Conservation (phyloP, 2,888 invertebrate genomes). For the Gymnocheta viridis region DNA sequence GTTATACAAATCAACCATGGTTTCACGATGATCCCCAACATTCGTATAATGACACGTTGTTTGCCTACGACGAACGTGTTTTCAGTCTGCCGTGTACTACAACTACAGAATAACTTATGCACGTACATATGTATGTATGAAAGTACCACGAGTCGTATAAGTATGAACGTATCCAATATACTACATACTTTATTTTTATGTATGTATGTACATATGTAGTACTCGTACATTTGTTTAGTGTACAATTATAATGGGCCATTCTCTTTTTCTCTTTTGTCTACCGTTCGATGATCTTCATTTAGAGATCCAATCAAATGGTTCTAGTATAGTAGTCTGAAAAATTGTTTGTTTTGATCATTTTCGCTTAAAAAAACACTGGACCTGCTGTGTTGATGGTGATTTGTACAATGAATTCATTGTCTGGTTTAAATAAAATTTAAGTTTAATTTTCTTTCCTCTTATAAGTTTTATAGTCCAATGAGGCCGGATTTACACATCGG, state of each 20-base stretch:
- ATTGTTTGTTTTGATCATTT: not conserved
- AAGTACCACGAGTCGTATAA: conserved; percentile 6
- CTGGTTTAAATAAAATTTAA: conserved; percentile 24
- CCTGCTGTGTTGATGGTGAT: not conserved
- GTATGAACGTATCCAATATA: not conserved
- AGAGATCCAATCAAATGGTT: not conserved
- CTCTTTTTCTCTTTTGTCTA: conserved; percentile 27
- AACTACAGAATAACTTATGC: conserved; percentile 12
- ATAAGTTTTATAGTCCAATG: not conserved
- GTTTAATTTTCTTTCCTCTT: conserved; percentile 2
- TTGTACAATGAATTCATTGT: conserved; percentile 33
- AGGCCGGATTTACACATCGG: no score
- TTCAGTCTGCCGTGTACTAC: not conserved
- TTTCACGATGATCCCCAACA: conserved; percentile 47
- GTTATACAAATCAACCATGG: conserved; percentile 33
- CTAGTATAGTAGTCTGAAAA: not conserved
- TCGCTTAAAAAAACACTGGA: not conserved
- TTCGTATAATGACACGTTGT: conserved; percentile 65
- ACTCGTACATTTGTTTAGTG: not conserved
- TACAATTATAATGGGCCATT: conserved; percentile 1
- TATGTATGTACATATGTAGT: not conserved
- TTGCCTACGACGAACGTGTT: conserved; percentile 41
- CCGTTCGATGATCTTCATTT: conserved; percentile 46
- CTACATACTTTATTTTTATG: no score
- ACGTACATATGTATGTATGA: not conserved